Evolutionary conservation across 2,797 vertebrate species (phyloP), one percentile per base, ranked within the genome.

Genomic region (Aldrovandia affinis): DNA sequence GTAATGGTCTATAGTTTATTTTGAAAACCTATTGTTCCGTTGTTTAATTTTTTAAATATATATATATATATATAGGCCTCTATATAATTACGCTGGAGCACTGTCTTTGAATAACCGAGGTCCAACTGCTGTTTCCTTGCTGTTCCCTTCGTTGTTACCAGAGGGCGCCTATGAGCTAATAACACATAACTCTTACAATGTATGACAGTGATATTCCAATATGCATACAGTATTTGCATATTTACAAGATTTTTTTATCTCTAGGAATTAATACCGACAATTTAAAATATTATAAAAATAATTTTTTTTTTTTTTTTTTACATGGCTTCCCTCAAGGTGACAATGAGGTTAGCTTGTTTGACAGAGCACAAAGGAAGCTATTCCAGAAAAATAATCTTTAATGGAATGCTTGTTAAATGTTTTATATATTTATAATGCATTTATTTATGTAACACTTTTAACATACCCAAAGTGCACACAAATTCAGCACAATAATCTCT

Each of bases 121-220:
- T 39, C 36, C 36, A 28, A 0, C 28, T 68, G 20, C 36, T 55
- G 25, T 30, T 20, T 3, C 50, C n/a, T 18, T 61, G 65, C 52
- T 42, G 30, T 82, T 61, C 80, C 14, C 42, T 4, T 77, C 55
- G 25, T 25, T 9, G 54, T 28, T 15, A 28, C 84, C 70, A 85
- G 84, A 59, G 80, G 84, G 84, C 80, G 55, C 55, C 14, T 54
- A 52, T 61, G 80, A 47, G 68, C 70, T 61, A 39, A 25, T 36
- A 55, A 54, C 36, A 30, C 28, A 6, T 42, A 39, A 39, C 18
- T 39, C 20, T 42, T 22, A 15, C 68, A 18, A 42, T 8, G n/a
- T 44, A 52, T 15, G 55, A 20, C 12, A 57, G 18, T 57, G 55
- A 14, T 20, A 20, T 15, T 20, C 55, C 2, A 57, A 15, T 14